A percentile compares a stretch with the other conserved stretches of the same genome.
phyloP scores from a whole-genome alignment of 2,888 invertebrate genomes.

The Mechanitis messenoides region DNA sequence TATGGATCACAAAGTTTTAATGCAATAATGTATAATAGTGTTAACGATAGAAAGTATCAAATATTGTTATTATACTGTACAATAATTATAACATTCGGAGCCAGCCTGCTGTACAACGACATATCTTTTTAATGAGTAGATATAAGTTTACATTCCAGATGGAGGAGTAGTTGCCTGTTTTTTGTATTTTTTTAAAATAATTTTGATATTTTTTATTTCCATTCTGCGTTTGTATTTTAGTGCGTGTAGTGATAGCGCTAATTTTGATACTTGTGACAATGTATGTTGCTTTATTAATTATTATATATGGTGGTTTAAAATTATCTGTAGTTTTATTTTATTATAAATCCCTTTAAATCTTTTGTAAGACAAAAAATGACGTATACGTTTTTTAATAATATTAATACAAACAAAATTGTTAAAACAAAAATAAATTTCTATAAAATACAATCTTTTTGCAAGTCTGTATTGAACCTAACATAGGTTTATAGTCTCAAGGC shows the following conservation, averaged over 20 bases:
- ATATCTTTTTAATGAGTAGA: constrained; percentile 1
- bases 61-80: no score
- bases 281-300: constrained; percentile 24
- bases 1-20: no score
- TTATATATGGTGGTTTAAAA: constrained; percentile 21
- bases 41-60: no score
- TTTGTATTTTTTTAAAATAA: not conserved
- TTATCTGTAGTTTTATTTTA: constrained; percentile 9
- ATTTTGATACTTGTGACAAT: constrained; percentile 17
- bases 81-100: not conserved
- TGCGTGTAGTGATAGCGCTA: constrained; percentile 10
- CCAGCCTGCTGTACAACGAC: not conserved
- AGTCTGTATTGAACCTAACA: no score
- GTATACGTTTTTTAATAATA: no score
- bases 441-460: no score
- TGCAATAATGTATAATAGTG: no score
- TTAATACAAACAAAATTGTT: no score
- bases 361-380: not conserved
- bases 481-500: no score
- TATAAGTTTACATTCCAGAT: constrained; percentile 3
- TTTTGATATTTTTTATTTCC: not conserved
- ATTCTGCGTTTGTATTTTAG: not conserved
- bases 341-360: not conserved
- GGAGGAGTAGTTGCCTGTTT: not conserved
- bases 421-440: no score